Base-by-base conservation (phyloP, 2,797 vertebrate genomes). In the Gorsachius magnificus region DNA sequence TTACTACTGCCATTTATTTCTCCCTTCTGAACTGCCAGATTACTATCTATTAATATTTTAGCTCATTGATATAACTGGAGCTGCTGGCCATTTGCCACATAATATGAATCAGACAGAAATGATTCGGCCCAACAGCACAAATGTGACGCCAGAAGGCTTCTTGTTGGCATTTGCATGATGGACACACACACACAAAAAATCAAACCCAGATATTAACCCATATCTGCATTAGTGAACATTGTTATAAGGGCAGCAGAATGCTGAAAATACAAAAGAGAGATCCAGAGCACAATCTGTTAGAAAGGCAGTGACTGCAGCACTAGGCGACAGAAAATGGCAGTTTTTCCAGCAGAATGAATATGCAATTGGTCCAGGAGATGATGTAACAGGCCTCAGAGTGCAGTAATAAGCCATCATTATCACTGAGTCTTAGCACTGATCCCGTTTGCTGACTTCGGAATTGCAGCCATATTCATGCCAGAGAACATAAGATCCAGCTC, bases 41-140 rank as follows among this genome's bases (percentile, higher is more conserved):
- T 85, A 95, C 85, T 57, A 82, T 78, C 95, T 94, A 92, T 94
- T 95, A 92, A 93, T 95, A 94, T 79, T 92, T 85, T 57, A 93
- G 85, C 80, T 93, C 84, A 94, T 64, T 93, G 93, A 95, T 94
- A 88, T 84, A 96, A 95, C 76, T 87, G 84, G 90, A 95, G 29
- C 66, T 74, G 56, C 65, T 92, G 92, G 94, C 76, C 87, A 80
- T 74, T 89, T 88, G 90, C 91, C 95, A 93, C 70, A 75, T 56
- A 76, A 50, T 16, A 83, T 87, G 78, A 95, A 95, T 97, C 95
- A 94, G 80, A 50, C 43, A 53, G 58, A 81, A 77, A 86, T 87
- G 95, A 95, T 89, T 95, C 95, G 93, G 91, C 46, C 91, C 64
- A 94, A 74, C 33, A 83, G 54, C 86, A 94, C 45, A 87, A 92